Conservation (phyloP, 2,113 vertebrate species). For the Dicrurus megarhynchus region DNA sequence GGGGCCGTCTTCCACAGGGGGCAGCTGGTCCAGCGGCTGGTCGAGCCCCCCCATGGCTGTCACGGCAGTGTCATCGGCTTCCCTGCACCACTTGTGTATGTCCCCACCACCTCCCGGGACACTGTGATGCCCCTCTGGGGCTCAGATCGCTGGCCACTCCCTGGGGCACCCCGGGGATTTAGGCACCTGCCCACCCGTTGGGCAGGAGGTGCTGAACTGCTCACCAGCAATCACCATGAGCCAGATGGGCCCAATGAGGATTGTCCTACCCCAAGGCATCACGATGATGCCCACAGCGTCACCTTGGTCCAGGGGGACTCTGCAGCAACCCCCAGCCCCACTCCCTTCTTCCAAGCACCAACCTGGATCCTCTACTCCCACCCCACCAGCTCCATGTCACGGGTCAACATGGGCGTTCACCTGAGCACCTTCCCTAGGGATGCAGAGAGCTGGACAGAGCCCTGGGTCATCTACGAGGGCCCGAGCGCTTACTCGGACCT, state of each 20-base stretch:
- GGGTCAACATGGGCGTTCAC: slow-evolving; percentile 84
- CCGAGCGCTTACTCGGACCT: slow-evolving; percentile 94
- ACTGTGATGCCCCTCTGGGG: rapidly evolving
- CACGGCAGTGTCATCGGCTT: slow-evolving; percentile 92
- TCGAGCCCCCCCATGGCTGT: slow-evolving; percentile 85
- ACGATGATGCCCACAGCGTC: rapidly evolving
- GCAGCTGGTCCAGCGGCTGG: slow-evolving; percentile 83
- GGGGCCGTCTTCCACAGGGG: slow-evolving; percentile 84
- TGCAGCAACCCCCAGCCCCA: neutral
- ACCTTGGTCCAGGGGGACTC: rapidly evolving
- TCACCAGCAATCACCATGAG: rapidly evolving
- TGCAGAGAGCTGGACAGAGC: slow-evolving; percentile 85
- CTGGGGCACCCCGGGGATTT: rapidly evolving
- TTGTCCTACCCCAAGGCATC: neutral
- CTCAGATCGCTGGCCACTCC: rapidly evolving
- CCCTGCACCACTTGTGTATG: slow-evolving; percentile 71
- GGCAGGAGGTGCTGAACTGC: neutral
- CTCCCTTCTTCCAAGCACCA: slow-evolving; percentile 66
- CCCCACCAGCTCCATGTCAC: slow-evolving; percentile 78
- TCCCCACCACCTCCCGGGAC: rapidly evolving
- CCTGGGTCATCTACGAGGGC: slow-evolving; percentile 92
- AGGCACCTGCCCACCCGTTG: rapidly evolving
- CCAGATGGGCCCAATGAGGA: rapidly evolving
- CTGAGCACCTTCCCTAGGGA: slow-evolving; percentile 87
- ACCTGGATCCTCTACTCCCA: slow-evolving; percentile 93